Percentiles rank a stretch among this genome's conserved stretches.
These are phyloP conservation scores for Drosophila lacertosa DNA, from an alignment of 1,140 invertebrate genomes.

Conservation along the genomic window DNA sequence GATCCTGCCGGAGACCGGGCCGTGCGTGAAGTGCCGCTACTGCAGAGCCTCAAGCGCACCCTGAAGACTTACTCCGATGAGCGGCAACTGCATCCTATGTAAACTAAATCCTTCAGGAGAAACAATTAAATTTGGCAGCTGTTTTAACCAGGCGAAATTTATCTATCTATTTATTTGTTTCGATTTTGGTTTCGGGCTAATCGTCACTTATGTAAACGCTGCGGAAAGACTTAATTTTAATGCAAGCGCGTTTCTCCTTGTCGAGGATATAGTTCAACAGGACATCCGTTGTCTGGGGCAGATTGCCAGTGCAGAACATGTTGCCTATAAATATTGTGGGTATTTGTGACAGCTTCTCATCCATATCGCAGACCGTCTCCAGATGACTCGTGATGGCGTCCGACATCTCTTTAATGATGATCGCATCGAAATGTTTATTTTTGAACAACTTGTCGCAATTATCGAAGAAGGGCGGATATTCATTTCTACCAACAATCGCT, in stretches of 20 bases:
- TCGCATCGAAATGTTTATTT: neutral
- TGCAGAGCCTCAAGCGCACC: constrained; percentile 47
- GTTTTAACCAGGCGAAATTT: too few species aligned
- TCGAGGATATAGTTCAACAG: neutral
- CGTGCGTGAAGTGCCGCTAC: constrained; percentile 34
- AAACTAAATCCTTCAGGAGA: too few species aligned
- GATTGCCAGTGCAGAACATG: constrained; percentile 13
- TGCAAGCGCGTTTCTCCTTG: constrained; percentile 8
- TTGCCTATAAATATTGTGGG: constrained; percentile 3
- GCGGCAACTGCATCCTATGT: constrained; percentile 10
- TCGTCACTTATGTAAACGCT: neutral
- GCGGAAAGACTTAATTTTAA: neutral
- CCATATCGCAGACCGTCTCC: neutral
- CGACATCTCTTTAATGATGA: constrained; percentile 19
- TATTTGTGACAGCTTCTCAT: neutral
- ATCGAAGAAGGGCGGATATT: constrained; percentile 5
- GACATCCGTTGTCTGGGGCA: neutral
- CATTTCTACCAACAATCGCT: too few species aligned
- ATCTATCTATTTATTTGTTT: too few species aligned
- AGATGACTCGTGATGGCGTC: neutral
- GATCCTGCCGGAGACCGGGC: constrained; percentile 52
- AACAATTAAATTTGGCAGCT: too few species aligned
- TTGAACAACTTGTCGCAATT: constrained; percentile 9
- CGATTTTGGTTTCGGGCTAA: too few species aligned
- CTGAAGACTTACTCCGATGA: constrained; percentile 43